Conservation (phyloP, 2,113 vertebrate species). For the Malurus elegans region DNA sequence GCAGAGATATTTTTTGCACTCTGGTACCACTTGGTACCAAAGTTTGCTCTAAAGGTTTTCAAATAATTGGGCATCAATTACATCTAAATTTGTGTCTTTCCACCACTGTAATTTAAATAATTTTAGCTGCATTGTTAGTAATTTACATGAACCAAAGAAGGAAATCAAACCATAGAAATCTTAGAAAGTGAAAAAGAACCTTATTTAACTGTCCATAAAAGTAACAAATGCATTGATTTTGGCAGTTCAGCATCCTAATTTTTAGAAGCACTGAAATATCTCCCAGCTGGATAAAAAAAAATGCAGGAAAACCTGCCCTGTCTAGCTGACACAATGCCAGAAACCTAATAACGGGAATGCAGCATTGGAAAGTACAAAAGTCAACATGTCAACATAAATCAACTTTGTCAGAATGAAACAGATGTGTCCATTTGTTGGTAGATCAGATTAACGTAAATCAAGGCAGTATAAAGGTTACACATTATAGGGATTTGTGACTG, state of each 20-base stretch:
- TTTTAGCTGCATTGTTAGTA: not conserved
- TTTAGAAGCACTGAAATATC: not conserved
- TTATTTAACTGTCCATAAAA: not conserved
- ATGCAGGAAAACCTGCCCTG: not conserved
- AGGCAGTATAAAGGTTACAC: slow-evolving; percentile 6
- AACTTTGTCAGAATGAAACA: slow-evolving; percentile 52
- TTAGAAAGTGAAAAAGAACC: not conserved
- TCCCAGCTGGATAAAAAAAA: not conserved
- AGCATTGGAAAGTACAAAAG: slow-evolving; percentile 42
- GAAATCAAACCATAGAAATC: not conserved
- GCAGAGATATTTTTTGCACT: not conserved
- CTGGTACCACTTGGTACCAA: not conserved
- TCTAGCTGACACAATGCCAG: slow-evolving; percentile 4
- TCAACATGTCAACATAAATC: slow-evolving; percentile 57
- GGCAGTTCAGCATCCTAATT: not conserved
- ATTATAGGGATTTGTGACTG: slow-evolving; percentile 20
- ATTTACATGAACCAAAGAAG: not conserved
- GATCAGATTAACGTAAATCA: slow-evolving; percentile 55
- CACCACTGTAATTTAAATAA: not conserved
- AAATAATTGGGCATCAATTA: not conserved
- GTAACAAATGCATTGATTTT: not conserved
- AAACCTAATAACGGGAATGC: slow-evolving; percentile 31
- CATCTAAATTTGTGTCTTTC: not conserved
- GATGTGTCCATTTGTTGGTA: slow-evolving; percentile 50
- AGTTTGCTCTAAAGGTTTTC: not conserved